These are phyloP conservation scores for Poeciliopsis presidionis DNA, from an alignment of 2,797 vertebrate genomes.

Conservation along the genomic window DNA sequence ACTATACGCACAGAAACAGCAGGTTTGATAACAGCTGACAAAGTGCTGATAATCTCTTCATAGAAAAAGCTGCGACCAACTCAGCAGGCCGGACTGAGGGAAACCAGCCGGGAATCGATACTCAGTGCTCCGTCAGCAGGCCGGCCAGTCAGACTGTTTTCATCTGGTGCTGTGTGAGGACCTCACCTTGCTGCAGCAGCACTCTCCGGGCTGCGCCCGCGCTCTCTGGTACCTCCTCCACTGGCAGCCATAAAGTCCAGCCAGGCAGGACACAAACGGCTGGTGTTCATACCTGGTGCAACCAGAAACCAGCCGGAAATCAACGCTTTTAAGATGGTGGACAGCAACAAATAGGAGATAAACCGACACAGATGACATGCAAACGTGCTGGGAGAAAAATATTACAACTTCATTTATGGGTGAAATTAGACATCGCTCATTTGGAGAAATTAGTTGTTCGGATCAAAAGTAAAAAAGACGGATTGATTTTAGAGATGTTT, in stretches of 20 bases:
- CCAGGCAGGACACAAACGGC: conserved; percentile 88
- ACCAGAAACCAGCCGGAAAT: not conserved
- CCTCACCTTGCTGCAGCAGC: conserved; percentile 87
- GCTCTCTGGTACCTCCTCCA: conserved; percentile 87
- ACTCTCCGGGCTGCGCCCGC: conserved; percentile 82
- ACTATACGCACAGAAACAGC: conserved; percentile 7
- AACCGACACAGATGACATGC: not conserved
- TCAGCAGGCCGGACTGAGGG: conserved; percentile 39
- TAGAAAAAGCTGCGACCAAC: conserved; percentile 31
- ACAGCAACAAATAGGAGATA: not conserved
- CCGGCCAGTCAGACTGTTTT: conserved; percentile 21
- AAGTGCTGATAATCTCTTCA: conserved; percentile 30
- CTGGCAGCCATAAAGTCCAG: conserved; percentile 89
- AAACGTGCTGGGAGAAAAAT: not conserved
- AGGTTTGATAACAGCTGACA: conserved; percentile 37
- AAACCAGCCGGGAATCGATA: conserved; percentile 49
- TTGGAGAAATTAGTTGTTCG: not conserved
- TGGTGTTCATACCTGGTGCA: conserved; percentile 80
- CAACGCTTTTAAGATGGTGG: not conserved
- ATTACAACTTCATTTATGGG: not conserved
- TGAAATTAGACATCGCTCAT: not conserved
- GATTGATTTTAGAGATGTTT: not conserved
- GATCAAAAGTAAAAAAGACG: no score
- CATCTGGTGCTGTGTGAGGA: conserved; percentile 19
- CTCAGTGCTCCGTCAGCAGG: conserved; percentile 57